These are phyloP conservation scores for Rhombomys opimus DNA, from an alignment of 2,113 vertebrate species.

Conservation along the genomic window DNA sequence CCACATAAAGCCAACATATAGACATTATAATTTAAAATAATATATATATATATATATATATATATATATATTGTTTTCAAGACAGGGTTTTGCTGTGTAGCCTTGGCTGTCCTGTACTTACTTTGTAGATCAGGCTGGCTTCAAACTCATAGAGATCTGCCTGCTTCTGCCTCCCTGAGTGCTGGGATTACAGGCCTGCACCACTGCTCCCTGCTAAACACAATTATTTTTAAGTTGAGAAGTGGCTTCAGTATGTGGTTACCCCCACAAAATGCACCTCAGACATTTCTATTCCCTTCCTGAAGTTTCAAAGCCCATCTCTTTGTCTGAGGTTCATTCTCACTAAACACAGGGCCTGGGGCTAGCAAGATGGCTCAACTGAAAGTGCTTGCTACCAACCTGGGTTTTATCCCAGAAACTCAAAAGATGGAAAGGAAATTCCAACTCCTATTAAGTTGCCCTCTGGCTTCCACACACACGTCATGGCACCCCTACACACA, in stretches of 20 bases:
- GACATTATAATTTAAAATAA: background rate
- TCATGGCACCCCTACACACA: background rate
- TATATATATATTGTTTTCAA: no score
- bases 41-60: no score
- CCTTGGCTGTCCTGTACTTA: no score
- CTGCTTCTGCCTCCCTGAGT: no score
- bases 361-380: background rate
- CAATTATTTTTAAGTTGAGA: background rate
- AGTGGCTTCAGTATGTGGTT: background rate
- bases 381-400: background rate
- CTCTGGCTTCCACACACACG: background rate
- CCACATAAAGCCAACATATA: background rate
- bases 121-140: no score
- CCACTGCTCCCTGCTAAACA: no score
- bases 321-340: constrained; percentile 8
- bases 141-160: no score
- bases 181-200: no score
- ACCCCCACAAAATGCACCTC: background rate
- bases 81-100: no score
- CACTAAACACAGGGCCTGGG: background rate
- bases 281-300: background rate
- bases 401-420: background rate
- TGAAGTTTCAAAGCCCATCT: background rate
- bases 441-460: background rate
- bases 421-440: background rate